phyloP scores from a whole-genome alignment of 2,888 invertebrate genomes.

The Mongoloraphidia duomilia region DNA sequence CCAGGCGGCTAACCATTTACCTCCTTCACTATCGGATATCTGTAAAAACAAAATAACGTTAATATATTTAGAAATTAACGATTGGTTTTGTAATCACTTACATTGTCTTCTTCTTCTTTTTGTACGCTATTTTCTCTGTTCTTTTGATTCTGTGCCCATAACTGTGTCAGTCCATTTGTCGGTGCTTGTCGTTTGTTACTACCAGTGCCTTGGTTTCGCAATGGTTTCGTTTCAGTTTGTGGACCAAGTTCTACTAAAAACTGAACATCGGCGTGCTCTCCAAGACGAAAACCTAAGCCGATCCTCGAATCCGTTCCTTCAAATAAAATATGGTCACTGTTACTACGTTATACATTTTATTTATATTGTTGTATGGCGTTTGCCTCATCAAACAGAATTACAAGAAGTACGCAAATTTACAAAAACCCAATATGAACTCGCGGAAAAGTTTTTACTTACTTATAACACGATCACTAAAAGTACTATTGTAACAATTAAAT shows the following conservation, averaged over 20 bases:
- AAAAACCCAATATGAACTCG: too few relatives aligned
- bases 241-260: constrained; percentile 63
- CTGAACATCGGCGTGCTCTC: constrained; percentile 71
- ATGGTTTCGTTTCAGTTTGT: constrained; percentile 55
- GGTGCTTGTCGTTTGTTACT: constrained; percentile 35
- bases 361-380: neutral
- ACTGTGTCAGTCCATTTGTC: neutral
- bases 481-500: too few relatives aligned
- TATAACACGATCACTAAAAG: too few relatives aligned
- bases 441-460: too few relatives aligned
- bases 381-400: neutral
- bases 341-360: neutral
- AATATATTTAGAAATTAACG: constrained; percentile 5
- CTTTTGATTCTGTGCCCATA: neutral
- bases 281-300: constrained; percentile 66
- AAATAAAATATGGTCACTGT: constrained; percentile 15
- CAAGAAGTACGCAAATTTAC: too few relatives aligned
- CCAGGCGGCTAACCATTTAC: constrained; percentile 46
- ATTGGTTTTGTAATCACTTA: constrained; percentile 3
- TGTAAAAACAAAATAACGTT: constrained; percentile 18
- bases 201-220: constrained; percentile 30
- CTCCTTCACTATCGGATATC: constrained; percentile 34
- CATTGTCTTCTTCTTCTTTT: constrained; percentile 11
- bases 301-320: constrained; percentile 66
- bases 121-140: neutral